Conservation (phyloP, 2,888 invertebrate genomes). For the Baronia brevicornis region DNA sequence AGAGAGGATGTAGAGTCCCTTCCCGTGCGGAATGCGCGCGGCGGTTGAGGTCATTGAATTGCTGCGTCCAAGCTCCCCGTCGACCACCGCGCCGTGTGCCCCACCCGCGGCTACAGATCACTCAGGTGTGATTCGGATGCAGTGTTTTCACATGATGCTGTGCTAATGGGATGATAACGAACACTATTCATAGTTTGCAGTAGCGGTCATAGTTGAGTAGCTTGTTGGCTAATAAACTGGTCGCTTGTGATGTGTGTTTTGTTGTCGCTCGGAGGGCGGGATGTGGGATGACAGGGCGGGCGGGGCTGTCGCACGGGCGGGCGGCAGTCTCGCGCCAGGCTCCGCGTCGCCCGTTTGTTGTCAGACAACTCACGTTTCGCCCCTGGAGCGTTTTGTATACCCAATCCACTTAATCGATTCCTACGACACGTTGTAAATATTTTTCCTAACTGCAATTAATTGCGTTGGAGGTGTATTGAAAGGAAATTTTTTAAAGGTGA, state of each 20-base stretch:
- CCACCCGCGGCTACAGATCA: slow-evolving; percentile 59
- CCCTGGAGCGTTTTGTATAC: slow-evolving; percentile 29
- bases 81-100: slow-evolving; percentile 47
- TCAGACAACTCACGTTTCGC: slow-evolving; percentile 38
- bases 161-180: slow-evolving; percentile 8
- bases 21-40: slow-evolving; percentile 42
- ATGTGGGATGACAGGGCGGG: slow-evolving; percentile 41
- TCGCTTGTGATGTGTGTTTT: slow-evolving; percentile 65
- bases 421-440: slow-evolving; percentile 8
- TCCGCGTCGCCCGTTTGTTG: slow-evolving; percentile 57
- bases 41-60: slow-evolving; percentile 42
- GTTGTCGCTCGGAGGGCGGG: slow-evolving; percentile 41
- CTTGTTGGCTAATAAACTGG: slow-evolving; percentile 68
- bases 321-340: slow-evolving; percentile 71
- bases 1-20: slow-evolving; percentile 49
- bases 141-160: background rate
- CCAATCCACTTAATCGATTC: slow-evolving; percentile 15
- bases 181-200: slow-evolving; percentile 30
- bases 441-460: slow-evolving; percentile 1
- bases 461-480: slow-evolving; percentile 6
- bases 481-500: no score
- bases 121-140: slow-evolving; percentile 57
- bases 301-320: slow-evolving; percentile 35
- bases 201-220: slow-evolving; percentile 57
- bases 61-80: slow-evolving; percentile 46